Percentiles rank a stretch among this genome's conserved stretches.
phyloP scores from a whole-genome alignment of 2,797 vertebrate genomes.

The Pogoniulus pusillus region DNA sequence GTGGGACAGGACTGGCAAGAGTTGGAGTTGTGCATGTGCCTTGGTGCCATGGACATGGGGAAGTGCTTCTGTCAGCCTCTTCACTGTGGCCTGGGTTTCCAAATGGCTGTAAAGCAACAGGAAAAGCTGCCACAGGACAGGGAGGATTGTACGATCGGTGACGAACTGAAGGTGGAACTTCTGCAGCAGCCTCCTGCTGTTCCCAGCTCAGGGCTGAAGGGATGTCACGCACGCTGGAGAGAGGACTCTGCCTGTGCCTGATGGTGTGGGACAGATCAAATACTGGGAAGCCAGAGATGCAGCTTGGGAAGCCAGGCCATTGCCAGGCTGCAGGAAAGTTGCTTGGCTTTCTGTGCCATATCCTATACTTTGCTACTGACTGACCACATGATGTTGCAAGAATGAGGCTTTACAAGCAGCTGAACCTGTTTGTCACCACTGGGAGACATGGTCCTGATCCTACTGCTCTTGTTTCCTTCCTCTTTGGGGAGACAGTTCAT shows the following conservation, averaged over 20 bases:
- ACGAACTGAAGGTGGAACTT: too few relatives aligned
- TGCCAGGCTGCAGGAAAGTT: not conserved
- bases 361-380: not conserved
- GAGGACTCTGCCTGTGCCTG: not conserved
- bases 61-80: too few relatives aligned
- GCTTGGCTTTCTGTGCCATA: not conserved
- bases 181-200: too few relatives aligned
- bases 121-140: too few relatives aligned
- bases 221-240: not conserved
- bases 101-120: too few relatives aligned
- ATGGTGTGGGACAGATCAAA: not conserved
- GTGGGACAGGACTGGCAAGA: too few relatives aligned
- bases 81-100: too few relatives aligned
- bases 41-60: too few relatives aligned
- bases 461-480: not conserved
- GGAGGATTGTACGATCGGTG: too few relatives aligned
- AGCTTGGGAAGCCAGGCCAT: not conserved
- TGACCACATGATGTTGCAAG: not conserved
- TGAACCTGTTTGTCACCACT: not conserved
- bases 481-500: not conserved
- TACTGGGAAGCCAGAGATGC: not conserved
- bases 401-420: not conserved
- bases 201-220: too few relatives aligned
- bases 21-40: too few relatives aligned
- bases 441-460: not conserved